A percentile compares a stretch with the other conserved stretches of the same genome.
phyloP scores from a whole-genome alignment of 2,797 vertebrate genomes.

The Eptatretus atami region DNA sequence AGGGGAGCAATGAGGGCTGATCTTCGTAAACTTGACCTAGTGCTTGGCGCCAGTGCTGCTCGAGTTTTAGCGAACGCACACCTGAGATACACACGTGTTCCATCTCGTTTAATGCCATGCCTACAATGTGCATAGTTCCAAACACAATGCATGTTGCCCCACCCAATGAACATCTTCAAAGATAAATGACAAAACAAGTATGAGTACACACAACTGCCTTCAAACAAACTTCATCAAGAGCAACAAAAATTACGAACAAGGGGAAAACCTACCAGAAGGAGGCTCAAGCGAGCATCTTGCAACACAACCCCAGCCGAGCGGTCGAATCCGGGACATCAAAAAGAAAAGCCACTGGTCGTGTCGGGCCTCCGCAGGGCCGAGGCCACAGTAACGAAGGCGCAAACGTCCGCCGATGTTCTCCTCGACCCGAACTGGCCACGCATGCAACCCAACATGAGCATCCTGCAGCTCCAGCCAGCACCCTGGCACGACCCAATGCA shows the following conservation, averaged over 20 bases:
- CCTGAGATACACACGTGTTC: conserved; percentile 19
- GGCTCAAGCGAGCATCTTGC: conserved; percentile 36
- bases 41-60: conserved; percentile 51
- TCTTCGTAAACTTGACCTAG: conserved; percentile 30
- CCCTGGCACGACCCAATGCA: conserved; percentile 50
- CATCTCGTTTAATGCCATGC: too few species aligned
- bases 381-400: conserved; percentile 37
- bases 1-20: conserved; percentile 36
- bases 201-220: too few species aligned
- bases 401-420: conserved; percentile 67
- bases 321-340: conserved; percentile 58
- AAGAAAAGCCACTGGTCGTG: conserved; percentile 42
- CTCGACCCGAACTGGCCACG: conserved; percentile 49
- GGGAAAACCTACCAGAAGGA: conserved; percentile 24
- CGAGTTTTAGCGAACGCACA: conserved; percentile 30
- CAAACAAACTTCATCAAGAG: too few species aligned
- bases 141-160: too few species aligned
- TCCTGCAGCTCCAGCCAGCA: conserved; percentile 54
- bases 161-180: too few species aligned
- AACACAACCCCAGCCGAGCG: conserved; percentile 55
- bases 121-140: too few species aligned
- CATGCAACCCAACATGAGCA: conserved; percentile 19
- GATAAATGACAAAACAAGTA: too few species aligned
- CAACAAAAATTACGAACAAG: too few species aligned
- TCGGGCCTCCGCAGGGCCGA: conserved; percentile 24